Base-by-base conservation (phyloP, 2,797 vertebrate genomes). In the Danionella dracula region DNA sequence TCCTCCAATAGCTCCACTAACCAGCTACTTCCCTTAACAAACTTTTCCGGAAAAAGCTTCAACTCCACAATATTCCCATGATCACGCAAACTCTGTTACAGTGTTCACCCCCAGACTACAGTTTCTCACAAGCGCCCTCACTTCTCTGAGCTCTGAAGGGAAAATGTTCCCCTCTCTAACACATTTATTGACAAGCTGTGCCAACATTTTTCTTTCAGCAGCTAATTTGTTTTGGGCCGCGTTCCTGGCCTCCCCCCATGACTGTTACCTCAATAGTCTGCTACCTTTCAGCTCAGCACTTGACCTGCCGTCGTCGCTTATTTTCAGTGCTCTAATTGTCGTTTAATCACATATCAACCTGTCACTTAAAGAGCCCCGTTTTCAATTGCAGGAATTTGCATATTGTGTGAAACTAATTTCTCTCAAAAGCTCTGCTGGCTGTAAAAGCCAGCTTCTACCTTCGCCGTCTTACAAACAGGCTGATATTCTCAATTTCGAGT, bases 311-410 rank as follows among this genome's bases (percentile, higher is more conserved):
- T 79, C 75, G 80, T 83, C 80, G 78, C 85, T 82, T 83, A 85
- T 86, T 88, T 90, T 85, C 87, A 86, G 79, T 76, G 66, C 88
- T 88, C 84, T 91, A 91, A 91, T 90, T 90, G 90, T 90, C 84
- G 78, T 87, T 90, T 91, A 90, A 90, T 91, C 88, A 90, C 88
- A 88, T 88, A 89, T 91, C 89, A 88, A 89, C 86, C 85, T 90
- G 89, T 90, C 90, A 90, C 85, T 90, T 90, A 89, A 89, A 91
- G 83, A 86, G 78, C 82, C 78, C 79, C 66, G 84, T 86, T 88
- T 85, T 82, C 78, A 81, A 72, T 78, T 77, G 82, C 78, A 67
- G 66, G 79, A 82, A 90, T 90, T 90, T 91, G 88, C 90, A 91
- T 91, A 89, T 86, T 82, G 83, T 87, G 86, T 87, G 87, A 89